Base-by-base conservation (phyloP, 2,113 vertebrate genomes). In the Spizaetus ornatus region DNA sequence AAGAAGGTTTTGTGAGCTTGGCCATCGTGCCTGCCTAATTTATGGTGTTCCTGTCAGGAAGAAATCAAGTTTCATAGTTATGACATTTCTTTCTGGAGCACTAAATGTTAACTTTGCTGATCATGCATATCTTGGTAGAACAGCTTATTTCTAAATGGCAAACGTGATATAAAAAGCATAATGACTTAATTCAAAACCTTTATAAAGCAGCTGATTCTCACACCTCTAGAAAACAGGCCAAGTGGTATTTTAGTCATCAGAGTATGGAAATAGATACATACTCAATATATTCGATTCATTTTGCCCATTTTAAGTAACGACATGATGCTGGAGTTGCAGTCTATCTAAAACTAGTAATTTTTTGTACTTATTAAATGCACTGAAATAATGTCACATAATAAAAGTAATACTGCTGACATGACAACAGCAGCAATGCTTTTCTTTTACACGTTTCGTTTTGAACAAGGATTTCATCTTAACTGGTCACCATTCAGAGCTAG, bases 61-160 rank as follows among this genome's bases (percentile, higher is more conserved):
- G 74, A 96, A 97, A 96, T 95, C 82, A 97, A 97, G 95, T 97
- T 97, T 97, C 92, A 98, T 96, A 96, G 88, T 97, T 98, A 97
- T 91, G 96, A 96, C 91, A 98, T 97, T 97, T 97, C 92, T 96
- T 98, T 97, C 92, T 95, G 74, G 91, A 97, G 97, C 86, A 96
- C 86, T 95, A 97, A 97, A 95, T 96, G 87, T 95, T 97, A 97
- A 95, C 95, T 97, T 97, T 97, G 96, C 92, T 98, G 91, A 97
- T 94, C 79, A 92, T 81, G 89, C 88, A 96, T 90, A 96, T 93
- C 93, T 94, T 78, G 71, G 80, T 93, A 81, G 86, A 90, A 92
- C 85, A 96, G 63, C 87, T 97, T 95, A 92, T 61, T 95, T 96
- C 90, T 93, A 97, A 97, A 98, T 97, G 91, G 92, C 94, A 90